Evolutionary conservation across 2,888 invertebrate species (phyloP).

Genomic region (Mesorhabditis belari): DNA sequence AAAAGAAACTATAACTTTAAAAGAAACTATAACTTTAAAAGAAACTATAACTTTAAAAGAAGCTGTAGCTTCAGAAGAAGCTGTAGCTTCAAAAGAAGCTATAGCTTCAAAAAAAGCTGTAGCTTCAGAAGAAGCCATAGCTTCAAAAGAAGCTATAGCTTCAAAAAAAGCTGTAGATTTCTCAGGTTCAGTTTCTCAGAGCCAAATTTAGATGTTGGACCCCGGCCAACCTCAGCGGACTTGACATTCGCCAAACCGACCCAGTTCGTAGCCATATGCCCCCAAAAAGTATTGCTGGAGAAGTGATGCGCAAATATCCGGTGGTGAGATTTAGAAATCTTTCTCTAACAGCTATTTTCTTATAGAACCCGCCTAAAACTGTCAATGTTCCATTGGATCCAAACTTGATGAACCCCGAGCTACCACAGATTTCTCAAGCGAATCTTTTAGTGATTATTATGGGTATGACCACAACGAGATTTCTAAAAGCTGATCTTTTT

Average conservation of each 20-base stretch:
- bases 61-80: too few species aligned
- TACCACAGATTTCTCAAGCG: not conserved
- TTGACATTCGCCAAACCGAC: conserved; percentile 27
- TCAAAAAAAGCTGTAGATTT: too few species aligned
- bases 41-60: too few species aligned
- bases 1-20: too few species aligned
- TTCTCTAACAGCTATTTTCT: not conserved
- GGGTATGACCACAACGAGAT: too few species aligned
- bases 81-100: too few species aligned
- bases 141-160: too few species aligned
- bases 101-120: too few species aligned
- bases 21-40: too few species aligned
- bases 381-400: not conserved
- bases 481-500: not conserved
- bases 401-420: not conserved
- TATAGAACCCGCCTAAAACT: not conserved
- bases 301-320: conserved; percentile 19
- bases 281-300: conserved; percentile 8
- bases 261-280: conserved; percentile 6
- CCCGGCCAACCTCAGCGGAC: conserved; percentile 22
- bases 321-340: conserved; percentile 3
- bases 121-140: too few species aligned
- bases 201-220: conserved; percentile 32
- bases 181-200: too few species aligned
- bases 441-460: not conserved